Evolutionary conservation across 1,140 invertebrate genomes (phyloP).

Genomic region (Drosophila mayri): DNA sequence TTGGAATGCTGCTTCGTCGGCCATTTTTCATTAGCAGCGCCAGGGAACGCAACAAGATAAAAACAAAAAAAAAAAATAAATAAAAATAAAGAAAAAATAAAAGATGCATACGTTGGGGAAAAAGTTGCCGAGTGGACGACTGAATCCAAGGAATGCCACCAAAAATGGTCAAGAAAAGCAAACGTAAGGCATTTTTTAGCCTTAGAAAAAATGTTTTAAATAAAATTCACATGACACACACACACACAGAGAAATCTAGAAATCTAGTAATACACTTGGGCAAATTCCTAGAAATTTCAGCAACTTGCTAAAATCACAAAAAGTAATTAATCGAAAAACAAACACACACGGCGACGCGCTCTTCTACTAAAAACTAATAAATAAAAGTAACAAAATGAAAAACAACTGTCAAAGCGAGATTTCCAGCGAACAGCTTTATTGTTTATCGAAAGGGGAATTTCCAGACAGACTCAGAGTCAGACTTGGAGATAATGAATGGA

Average conservation of each 20-base stretch:
- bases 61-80: not conserved
- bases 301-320: not conserved
- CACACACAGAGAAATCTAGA: no score
- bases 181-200: not conserved
- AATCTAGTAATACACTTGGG: not conserved
- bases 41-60: constrained; percentile 23
- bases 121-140: constrained; percentile 1
- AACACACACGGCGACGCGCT: not conserved
- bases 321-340: constrained; percentile 7
- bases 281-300: constrained; percentile 1
- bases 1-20: constrained; percentile 46
- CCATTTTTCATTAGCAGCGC: constrained; percentile 51
- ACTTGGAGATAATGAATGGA: constrained; percentile 21
- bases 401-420: constrained; percentile 30
- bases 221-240: not conserved
- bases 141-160: constrained; percentile 29
- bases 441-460: constrained; percentile 27
- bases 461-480: constrained; percentile 5
- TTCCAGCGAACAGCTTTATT: constrained; percentile 25
- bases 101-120: constrained; percentile 4
- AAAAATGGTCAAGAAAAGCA: constrained; percentile 14
- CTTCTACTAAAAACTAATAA: constrained; percentile 20
- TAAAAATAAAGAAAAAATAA: not conserved
- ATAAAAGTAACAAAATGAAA: constrained; percentile 7
- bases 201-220: not conserved